These are phyloP conservation scores for Drosophila micromelanica DNA, from an alignment of 1,140 invertebrate genomes.

Conservation along the genomic window DNA sequence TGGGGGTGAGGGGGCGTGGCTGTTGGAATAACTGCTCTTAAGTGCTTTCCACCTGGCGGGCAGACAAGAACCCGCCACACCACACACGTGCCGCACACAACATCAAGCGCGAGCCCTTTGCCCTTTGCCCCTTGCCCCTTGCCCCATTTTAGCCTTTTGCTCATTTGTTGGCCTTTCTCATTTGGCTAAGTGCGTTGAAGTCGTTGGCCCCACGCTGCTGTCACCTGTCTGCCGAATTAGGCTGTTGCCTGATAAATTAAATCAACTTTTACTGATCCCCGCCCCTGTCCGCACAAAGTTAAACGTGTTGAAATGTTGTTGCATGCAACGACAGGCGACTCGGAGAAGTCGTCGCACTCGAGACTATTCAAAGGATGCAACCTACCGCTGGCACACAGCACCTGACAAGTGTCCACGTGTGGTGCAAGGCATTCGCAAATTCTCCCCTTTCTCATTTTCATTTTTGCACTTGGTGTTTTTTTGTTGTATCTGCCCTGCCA, in stretches of 20 bases:
- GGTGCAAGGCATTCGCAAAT: slow-evolving; percentile 56
- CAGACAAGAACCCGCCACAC: slow-evolving; percentile 41
- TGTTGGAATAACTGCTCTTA: slow-evolving; percentile 36
- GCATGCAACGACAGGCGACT: slow-evolving; percentile 19
- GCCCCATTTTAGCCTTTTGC: slow-evolving; percentile 31
- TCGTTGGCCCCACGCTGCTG: slow-evolving; percentile 56
- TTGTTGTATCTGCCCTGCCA: slow-evolving; percentile 32
- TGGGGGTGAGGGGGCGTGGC: background rate
- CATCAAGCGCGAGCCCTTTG: slow-evolving; percentile 46
- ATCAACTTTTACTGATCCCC: slow-evolving; percentile 43
- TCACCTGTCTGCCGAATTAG: slow-evolving; percentile 52
- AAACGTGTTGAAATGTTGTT: slow-evolving; percentile 30
- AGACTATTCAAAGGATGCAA: slow-evolving; percentile 48
- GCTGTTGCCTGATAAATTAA: slow-evolving; percentile 68
- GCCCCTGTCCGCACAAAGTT: background rate
- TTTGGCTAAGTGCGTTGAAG: slow-evolving; percentile 77
- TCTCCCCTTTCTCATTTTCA: too few species aligned
- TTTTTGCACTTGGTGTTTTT: slow-evolving; percentile 35
- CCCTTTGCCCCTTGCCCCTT: background rate
- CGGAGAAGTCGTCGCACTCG: slow-evolving; percentile 70
- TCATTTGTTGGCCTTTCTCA: slow-evolving; percentile 73
- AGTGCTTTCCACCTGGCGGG: slow-evolving; percentile 74
- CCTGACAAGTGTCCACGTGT: slow-evolving; percentile 73
- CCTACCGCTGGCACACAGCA: slow-evolving; percentile 9
- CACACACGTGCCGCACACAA: slow-evolving; percentile 48